Evolutionary conservation across 2,797 vertebrate genomes (phyloP), one percentile per base, ranked within the genome.

Genomic region (Vireo griseus): DNA sequence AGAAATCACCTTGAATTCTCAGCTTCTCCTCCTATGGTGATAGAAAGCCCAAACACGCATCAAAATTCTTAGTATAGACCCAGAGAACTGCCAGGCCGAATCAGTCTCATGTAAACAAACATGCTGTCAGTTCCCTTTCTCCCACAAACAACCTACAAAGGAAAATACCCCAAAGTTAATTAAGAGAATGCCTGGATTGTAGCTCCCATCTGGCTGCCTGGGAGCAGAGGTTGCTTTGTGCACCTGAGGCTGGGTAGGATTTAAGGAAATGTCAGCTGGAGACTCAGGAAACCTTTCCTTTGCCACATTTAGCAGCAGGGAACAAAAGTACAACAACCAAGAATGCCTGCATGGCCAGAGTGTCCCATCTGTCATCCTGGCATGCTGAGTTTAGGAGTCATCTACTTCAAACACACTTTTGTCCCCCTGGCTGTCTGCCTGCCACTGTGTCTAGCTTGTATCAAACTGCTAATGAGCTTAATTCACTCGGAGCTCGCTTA

Each of bases 141-240:
- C 76, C 47, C n/a, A 90, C 62, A 92, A 88, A 84, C 47, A 95
- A 84, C 33, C 33, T 67, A 75, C 37, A 54, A 42, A 96, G 58
- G 71, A 79, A 54, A 77, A 87, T 12, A 2, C 0, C 3, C 7
- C 19, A 3, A 92, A 96, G 62, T 91, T 88, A 94, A 95, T 96
- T 91, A 90, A 40, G 72, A 61, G 81, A 94, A 58, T 66, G 87
- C 58, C 61, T 59, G 73, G 87, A 91, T 80, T 88, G 78, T 85
- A 93, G 84, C 78, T 91, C 69, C 85, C 87, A 91, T 92, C 92
- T 94, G 94, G 82, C 85, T 95, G 87, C 76, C 48, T 84, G 85
- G 79, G 82, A 91, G 88, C 79, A 92, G 94, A 91, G 76, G 91
- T 84, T 93, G 78, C 37, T 85, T 29, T 72, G 58, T 52, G 73